Percentiles rank a stretch among this genome's conserved stretches.
Evolutionary conservation across 2,888 invertebrate species (phyloP).

Genomic region (Ametastegia equiseti): DNA sequence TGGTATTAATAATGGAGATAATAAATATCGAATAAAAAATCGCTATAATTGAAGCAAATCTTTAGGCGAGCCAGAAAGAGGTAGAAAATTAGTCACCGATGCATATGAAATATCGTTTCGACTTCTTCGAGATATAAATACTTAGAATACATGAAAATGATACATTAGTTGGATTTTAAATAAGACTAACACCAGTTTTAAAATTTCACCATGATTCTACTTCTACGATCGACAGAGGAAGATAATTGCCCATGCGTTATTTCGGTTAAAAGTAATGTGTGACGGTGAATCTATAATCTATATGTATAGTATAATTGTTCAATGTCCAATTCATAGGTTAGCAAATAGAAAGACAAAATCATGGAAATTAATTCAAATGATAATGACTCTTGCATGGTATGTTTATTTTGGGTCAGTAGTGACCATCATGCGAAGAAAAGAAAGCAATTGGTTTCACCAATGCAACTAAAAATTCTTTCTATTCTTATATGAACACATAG

Average conservation of each 20-base stretch:
- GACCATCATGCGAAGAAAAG: neutral
- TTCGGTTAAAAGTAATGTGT: no score
- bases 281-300: no score
- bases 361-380: neutral
- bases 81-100: neutral
- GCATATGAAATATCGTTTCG: neutral
- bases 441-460: constrained; percentile 14
- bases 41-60: neutral
- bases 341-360: neutral
- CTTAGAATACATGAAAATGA: neutral
- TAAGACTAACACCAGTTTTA: neutral
- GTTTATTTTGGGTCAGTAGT: neutral
- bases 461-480: neutral
- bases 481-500: neutral
- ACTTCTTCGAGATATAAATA: neutral
- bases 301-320: neutral
- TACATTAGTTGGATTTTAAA: constrained; percentile 6
- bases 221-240: neutral
- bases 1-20: neutral
- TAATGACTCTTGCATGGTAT: neutral
- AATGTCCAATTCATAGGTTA: neutral
- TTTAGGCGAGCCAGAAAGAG: neutral
- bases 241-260: constrained; percentile 6
- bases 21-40: neutral
- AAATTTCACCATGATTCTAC: constrained; percentile 10